Conservation (phyloP, 2,888 invertebrate genomes). For the Drosophila anomelani region DNA sequence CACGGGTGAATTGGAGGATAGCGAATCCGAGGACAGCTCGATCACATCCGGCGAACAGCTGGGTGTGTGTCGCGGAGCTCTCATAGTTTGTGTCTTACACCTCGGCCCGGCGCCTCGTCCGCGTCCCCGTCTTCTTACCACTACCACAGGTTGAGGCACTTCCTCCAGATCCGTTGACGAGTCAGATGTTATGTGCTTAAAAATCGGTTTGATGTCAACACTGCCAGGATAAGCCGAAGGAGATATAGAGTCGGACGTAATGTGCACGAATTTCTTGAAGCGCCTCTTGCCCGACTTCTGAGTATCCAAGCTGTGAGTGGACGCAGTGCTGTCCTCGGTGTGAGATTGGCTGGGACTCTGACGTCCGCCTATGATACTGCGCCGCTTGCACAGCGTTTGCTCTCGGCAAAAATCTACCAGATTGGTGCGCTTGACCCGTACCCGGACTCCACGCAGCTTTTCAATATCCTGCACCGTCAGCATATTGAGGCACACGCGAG, state of each 20-base stretch:
- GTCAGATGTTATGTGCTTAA: slow-evolving; percentile 61
- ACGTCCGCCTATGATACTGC: background rate
- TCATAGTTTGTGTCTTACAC: slow-evolving; percentile 13
- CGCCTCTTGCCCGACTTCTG: background rate
- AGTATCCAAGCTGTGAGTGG: slow-evolving; percentile 39
- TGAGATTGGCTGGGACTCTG: slow-evolving; percentile 26
- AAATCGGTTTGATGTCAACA: slow-evolving; percentile 31
- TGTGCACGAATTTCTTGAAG: slow-evolving; percentile 52
- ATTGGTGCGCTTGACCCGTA: slow-evolving; percentile 64
- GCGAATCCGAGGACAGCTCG: slow-evolving; percentile 68
- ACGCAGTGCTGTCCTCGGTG: slow-evolving; percentile 50
- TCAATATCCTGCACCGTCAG: slow-evolving; percentile 52
- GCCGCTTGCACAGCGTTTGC: slow-evolving; percentile 1
- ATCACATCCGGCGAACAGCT: slow-evolving; percentile 36
- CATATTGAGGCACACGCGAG: slow-evolving; percentile 44
- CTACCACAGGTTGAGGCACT: background rate
- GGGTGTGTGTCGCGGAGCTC: slow-evolving; percentile 5
- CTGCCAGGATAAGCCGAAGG: slow-evolving; percentile 6
- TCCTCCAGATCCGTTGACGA: slow-evolving; percentile 70
- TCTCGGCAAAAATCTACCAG: slow-evolving; percentile 43
- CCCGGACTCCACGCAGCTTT: slow-evolving; percentile 59
- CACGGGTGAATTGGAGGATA: slow-evolving; percentile 39
- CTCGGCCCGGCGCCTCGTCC: slow-evolving; percentile 8
- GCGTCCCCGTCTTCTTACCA: slow-evolving; percentile 12
- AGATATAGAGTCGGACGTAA: slow-evolving; percentile 61